phyloP scores from a whole-genome alignment of 2,888 invertebrate species.

The Drosophila koepferae region DNA sequence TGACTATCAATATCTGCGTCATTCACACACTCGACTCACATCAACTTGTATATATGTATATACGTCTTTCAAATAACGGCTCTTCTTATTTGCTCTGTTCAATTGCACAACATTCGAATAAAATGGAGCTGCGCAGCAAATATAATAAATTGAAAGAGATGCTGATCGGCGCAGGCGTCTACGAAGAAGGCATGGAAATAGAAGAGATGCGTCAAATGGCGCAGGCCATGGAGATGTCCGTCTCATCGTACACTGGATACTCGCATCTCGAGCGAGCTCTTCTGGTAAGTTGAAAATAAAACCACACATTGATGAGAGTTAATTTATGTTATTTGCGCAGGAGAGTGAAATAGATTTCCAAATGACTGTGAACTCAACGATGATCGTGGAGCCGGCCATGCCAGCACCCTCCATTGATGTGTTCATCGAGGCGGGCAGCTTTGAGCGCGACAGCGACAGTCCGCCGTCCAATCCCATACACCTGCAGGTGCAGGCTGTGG shows the following conservation, averaged over 20 bases:
- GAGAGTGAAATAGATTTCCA: conserved; percentile 71
- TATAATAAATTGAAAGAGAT: conserved; percentile 10
- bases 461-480: conserved; percentile 50
- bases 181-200: conserved; percentile 74
- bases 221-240: conserved; percentile 63
- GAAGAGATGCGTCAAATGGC: conserved; percentile 74
- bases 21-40: neutral
- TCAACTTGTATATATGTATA: neutral
- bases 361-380: conserved; percentile 70
- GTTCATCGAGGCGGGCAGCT: neutral
- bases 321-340: conserved; percentile 35
- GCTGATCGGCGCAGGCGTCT: conserved; percentile 62
- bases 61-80: conserved; percentile 42
- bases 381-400: conserved; percentile 51
- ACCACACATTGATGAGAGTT: neutral
- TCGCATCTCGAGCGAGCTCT: conserved; percentile 54
- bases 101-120: neutral
- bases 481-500: conserved; percentile 63
- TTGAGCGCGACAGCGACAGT: conserved; percentile 44
- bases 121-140: conserved; percentile 49
- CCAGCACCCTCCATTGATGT: neutral
- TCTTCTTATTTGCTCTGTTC: neutral
- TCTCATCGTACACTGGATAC: conserved; percentile 21
- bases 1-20: conserved; percentile 3
- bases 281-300: conserved; percentile 41